phyloP scores from a whole-genome alignment of 2,113 vertebrate species.

The Brachionichthys hirsutus region DNA sequence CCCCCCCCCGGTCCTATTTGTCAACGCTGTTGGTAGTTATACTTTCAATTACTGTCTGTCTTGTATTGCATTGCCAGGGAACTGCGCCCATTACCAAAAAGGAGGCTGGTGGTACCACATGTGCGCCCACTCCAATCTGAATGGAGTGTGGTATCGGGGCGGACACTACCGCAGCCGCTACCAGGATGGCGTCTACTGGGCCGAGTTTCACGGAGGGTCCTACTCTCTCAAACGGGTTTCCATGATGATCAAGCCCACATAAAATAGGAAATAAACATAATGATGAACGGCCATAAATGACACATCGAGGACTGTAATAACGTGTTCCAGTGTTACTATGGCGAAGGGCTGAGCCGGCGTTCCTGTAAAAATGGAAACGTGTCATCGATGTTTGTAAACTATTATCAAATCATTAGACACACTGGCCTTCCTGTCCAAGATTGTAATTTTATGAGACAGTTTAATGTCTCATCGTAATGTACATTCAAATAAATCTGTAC shows the following conservation, averaged over 20 bases:
- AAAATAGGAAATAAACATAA: background rate
- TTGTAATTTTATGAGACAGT: constrained; percentile 9
- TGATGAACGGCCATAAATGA: too few relatives aligned
- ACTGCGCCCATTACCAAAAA: constrained; percentile 90
- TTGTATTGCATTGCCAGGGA: constrained; percentile 73
- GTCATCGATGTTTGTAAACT: background rate
- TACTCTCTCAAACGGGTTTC: constrained; percentile 86
- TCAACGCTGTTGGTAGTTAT: background rate
- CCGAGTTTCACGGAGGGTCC: constrained; percentile 86
- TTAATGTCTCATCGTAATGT: background rate
- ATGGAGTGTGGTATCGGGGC: constrained; percentile 88
- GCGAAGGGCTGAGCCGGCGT: constrained; percentile 11
- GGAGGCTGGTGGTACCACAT: constrained; percentile 94
- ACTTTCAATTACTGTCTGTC: background rate
- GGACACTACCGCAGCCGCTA: constrained; percentile 89
- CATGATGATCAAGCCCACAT: constrained; percentile 84
- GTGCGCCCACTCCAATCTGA: constrained; percentile 91
- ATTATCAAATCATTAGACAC: background rate
- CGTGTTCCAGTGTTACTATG: constrained; percentile 3
- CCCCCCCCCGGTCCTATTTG: background rate
- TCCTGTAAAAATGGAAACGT: background rate
- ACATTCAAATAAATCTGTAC: constrained; percentile 22
- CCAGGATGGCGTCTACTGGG: constrained; percentile 92
- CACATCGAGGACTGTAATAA: background rate
- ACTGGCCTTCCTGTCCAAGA: background rate